A percentile compares a stretch with the other conserved stretches of the same genome.
These are phyloP conservation scores for Pedionomus torquatus DNA, from an alignment of 2,113 vertebrate species.

Conservation along the genomic window DNA sequence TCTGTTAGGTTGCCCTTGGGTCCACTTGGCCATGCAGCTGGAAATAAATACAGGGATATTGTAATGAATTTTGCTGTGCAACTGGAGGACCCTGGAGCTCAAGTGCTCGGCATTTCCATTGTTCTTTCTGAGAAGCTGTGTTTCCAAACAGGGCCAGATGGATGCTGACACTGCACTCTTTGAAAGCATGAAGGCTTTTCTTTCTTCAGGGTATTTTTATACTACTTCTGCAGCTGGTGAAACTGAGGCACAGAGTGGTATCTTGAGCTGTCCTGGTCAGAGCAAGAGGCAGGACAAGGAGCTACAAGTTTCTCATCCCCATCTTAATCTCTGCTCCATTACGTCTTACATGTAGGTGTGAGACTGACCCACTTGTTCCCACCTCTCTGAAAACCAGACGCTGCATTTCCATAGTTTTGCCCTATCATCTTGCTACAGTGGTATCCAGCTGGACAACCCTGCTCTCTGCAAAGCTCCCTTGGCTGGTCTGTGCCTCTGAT, in stretches of 20 bases:
- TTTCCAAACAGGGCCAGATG: constrained; percentile 7
- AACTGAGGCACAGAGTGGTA: background rate
- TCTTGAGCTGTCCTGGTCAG: background rate
- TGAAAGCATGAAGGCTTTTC: background rate
- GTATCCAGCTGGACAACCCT: background rate
- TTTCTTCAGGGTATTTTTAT: background rate
- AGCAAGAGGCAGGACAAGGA: background rate
- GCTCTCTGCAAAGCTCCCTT: background rate
- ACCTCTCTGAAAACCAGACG: background rate
- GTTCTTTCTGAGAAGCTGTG: background rate
- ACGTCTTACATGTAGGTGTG: background rate
- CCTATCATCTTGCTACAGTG: background rate
- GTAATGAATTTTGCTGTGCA: constrained; percentile 19
- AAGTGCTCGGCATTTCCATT: constrained; percentile 41
- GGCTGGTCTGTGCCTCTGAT: background rate
- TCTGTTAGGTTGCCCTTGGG: background rate
- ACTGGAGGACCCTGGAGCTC: background rate
- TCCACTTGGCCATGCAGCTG: constrained; percentile 50
- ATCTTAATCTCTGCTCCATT: background rate
- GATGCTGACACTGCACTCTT: constrained; percentile 29
- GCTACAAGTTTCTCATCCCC: no score
- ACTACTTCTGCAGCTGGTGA: background rate
- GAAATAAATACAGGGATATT: constrained; percentile 40
- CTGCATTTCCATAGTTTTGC: background rate
- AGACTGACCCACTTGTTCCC: background rate